Evolutionary conservation across 2,888 invertebrate genomes (phyloP), one percentile per base, ranked within the genome.

Genomic region (Trichogramma dendrolimi): DNA sequence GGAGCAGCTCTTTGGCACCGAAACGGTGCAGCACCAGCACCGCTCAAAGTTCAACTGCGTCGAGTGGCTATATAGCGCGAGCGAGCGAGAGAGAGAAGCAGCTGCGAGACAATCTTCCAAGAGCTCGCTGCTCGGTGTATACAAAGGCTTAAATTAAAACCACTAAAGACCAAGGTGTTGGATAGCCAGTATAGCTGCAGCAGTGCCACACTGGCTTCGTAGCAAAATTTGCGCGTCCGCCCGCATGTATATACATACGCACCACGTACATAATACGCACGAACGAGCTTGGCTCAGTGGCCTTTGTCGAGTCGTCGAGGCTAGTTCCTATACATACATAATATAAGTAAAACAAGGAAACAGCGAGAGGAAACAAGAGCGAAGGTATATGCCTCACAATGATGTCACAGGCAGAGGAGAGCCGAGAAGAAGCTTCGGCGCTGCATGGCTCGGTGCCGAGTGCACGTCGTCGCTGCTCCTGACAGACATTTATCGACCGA

Each of bases 121-220:
- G 55, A 4, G 47, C 11, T 47, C 56, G 56, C 47, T 48, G 57
- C 14, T 42, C 10, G 39, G 40, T 43, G 46, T 10, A 47, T 11
- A 55, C 56, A 52, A 53, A 56, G 56, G 48, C 56, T 56, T 56
- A 53, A 52, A 48, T 53, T 52, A 56, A 57, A 61, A 61, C 61
- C 57, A 54, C 57, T 27, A 27, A 27, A 27, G 27, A 27, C 27
- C 27, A 27, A 27, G 27, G 27, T 27, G 27, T 27, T 27, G 27
- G 27, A 27, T 27, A 27, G 27, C 27, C 27, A 27, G 27, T 27
- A 27, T 27, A 27, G 27, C 27, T 27, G 27, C 27, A 27, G 27
- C 27, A 27, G 27, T 27, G 27, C 27, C 27, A 2, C 27, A 27
- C 27, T 27, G 27, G 27, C 27, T 27, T 44, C 40, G 6, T 6